Conservation (phyloP, 2,797 vertebrate species). For the Peromyscus aztecus region DNA sequence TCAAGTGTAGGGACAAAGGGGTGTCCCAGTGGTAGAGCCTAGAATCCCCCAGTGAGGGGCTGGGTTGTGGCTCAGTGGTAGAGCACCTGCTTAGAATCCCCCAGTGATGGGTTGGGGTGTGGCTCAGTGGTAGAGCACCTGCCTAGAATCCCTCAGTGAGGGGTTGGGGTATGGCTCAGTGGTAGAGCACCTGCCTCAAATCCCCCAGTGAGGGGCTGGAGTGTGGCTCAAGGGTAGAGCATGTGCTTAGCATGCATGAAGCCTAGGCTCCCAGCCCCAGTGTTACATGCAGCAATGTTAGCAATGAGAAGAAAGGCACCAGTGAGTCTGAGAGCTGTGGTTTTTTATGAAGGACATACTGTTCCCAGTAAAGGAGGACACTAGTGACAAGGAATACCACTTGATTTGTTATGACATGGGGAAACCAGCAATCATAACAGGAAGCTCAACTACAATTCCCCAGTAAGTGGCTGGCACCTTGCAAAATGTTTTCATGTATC, state of each 20-base stretch:
- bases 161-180: not conserved
- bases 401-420: not conserved
- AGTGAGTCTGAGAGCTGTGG: not conserved
- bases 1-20: not conserved
- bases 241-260: no score
- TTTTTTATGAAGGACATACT: not conserved
- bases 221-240: not conserved
- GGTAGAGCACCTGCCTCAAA: not conserved
- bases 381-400: not conserved
- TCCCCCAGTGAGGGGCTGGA: not conserved
- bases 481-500: not conserved
- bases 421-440: not conserved
- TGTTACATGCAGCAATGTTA: not conserved
- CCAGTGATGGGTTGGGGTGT: not conserved
- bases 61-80: not conserved
- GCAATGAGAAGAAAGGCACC: not conserved
- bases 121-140: not conserved
- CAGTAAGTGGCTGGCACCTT: not conserved
- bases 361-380: not conserved
- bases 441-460: not conserved
- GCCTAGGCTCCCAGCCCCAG: no score
- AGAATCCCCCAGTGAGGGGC: not conserved
- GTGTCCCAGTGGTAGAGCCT: not conserved
- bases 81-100: not conserved
- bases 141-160: not conserved